Percentiles rank a stretch among this genome's conserved stretches.
Evolutionary conservation across 2,888 invertebrate species (phyloP).

Genomic region (Galeopsomyia nigrocyanea): DNA sequence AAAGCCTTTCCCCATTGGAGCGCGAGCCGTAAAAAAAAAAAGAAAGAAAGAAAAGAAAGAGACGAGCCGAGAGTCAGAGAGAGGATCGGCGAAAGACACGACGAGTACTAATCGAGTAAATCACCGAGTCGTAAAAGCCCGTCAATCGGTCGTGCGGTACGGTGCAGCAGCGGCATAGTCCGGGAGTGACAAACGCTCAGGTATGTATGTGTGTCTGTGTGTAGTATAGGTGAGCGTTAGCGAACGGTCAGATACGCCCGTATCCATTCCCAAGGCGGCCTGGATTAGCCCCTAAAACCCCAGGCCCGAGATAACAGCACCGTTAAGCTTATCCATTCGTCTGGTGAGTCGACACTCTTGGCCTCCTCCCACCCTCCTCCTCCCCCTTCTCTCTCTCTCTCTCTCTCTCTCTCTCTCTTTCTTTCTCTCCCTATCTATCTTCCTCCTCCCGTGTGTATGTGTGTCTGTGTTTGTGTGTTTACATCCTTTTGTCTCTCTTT

Average conservation of each 20-base stretch:
- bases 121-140: constrained; percentile 40
- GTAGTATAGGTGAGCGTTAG: neutral
- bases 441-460: neutral
- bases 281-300: constrained; percentile 61
- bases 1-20: constrained; percentile 27
- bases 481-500: constrained; percentile 37
- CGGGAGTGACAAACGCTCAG: constrained; percentile 36
- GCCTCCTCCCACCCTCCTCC: neutral
- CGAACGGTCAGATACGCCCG: constrained; percentile 46
- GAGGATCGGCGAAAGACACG: neutral
- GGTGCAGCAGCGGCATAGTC: neutral
- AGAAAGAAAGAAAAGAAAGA: constrained; percentile 1
- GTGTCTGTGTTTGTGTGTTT: constrained; percentile 17
- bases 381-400: neutral
- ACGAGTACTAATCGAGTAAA: constrained; percentile 42
- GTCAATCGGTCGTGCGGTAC: constrained; percentile 1
- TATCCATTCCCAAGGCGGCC: constrained; percentile 53
- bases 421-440: neutral
- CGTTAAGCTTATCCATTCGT: constrained; percentile 61
- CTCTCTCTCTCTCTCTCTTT: neutral
- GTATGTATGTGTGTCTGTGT: too few relatives aligned
- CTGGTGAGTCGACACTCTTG: constrained; percentile 48
- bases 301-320: constrained; percentile 58
- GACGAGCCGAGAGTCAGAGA: neutral
- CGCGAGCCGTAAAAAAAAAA: constrained; percentile 26